phyloP scores from a whole-genome alignment of 2,113 vertebrate genomes.

The Brachyhypopomus occidentalis region DNA sequence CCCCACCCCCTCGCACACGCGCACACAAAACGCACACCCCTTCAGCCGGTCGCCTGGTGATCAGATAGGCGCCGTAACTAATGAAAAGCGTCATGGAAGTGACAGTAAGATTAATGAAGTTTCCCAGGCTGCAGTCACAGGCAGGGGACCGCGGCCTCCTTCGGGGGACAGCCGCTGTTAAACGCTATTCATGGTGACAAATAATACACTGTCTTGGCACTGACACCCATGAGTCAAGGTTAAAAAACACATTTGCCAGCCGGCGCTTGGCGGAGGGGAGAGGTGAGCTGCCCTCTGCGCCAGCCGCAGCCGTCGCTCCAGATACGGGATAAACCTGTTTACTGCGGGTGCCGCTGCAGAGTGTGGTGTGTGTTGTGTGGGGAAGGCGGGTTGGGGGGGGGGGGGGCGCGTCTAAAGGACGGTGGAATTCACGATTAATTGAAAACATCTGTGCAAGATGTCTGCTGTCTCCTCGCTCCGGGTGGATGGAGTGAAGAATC shows the following conservation, averaged over 20 bases:
- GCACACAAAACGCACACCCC: constrained; percentile 11
- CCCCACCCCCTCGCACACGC: neutral
- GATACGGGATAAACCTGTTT: constrained; percentile 67
- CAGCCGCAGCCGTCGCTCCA: constrained; percentile 50
- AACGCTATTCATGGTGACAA: constrained; percentile 91
- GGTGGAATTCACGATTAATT: constrained; percentile 73
- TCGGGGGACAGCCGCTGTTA: constrained; percentile 79
- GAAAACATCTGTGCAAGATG: constrained; percentile 73
- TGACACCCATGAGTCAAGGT: constrained; percentile 92
- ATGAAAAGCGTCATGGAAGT: constrained; percentile 91
- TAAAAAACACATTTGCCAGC: constrained; percentile 83
- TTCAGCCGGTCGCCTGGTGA: constrained; percentile 70
- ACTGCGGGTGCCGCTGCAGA: constrained; percentile 50
- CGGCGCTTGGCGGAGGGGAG: constrained; percentile 49
- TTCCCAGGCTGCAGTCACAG: constrained; percentile 76
- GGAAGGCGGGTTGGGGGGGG: constrained; percentile 17
- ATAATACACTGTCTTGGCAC: constrained; percentile 82
- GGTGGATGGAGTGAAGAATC: constrained; percentile 51
- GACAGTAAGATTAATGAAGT: constrained; percentile 99
- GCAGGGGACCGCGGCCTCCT: constrained; percentile 74
- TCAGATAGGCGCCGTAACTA: constrained; percentile 90
- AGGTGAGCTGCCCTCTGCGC: constrained; percentile 56
- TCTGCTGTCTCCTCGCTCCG: constrained; percentile 56
- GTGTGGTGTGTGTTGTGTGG: no score
- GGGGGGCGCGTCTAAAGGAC: constrained; percentile 51